phyloP scores from a whole-genome alignment of 2,888 invertebrate genomes.

The Drosophila kambysellisi region DNA sequence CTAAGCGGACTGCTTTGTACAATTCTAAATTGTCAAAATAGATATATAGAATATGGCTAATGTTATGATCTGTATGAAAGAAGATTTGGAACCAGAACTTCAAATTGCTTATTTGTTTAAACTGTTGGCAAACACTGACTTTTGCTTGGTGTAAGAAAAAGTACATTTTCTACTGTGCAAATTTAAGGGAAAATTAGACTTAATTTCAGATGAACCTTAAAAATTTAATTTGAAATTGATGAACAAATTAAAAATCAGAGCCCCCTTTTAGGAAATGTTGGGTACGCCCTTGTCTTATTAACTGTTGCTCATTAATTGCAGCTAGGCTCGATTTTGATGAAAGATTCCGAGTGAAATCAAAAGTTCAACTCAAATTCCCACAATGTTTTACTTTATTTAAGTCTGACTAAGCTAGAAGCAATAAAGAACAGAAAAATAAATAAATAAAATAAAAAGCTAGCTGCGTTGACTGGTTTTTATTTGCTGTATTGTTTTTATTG shows the following conservation, averaged over 20 bases:
- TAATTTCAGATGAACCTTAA: not conserved
- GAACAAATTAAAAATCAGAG: not conserved
- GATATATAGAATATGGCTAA: conserved; percentile 23
- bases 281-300: not conserved
- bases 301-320: not conserved
- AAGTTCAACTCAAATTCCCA: not conserved
- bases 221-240: not conserved
- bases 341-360: not conserved
- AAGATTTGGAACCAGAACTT: no score
- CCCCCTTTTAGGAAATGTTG: not conserved
- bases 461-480: not conserved
- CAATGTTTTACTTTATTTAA: not conserved
- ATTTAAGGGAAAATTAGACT: not conserved
- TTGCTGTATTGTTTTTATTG: conserved; percentile 22
- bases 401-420: not conserved
- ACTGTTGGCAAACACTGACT: not conserved
- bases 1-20: conserved; percentile 5
- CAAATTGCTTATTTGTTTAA: not conserved
- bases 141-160: not conserved
- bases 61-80: not conserved
- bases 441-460: not conserved
- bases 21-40: conserved; percentile 9
- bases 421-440: not conserved
- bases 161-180: not conserved
- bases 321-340: not conserved